Conservation (phyloP, 1,140 invertebrate genomes). For the Sitodiplosis mosellana region DNA sequence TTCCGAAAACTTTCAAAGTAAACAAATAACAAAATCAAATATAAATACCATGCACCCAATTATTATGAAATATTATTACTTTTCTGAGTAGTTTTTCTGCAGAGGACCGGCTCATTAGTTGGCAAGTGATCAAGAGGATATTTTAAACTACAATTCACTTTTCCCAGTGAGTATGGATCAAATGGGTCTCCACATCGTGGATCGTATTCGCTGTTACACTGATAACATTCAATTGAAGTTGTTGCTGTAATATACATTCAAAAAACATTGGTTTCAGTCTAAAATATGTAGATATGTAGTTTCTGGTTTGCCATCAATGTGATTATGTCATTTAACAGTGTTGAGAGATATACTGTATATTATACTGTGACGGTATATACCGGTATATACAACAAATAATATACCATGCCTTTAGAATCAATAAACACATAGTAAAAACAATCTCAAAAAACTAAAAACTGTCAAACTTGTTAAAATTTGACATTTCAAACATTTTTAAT, state of each 20-base stretch:
- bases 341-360: no score
- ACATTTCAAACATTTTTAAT: no score
- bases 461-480: no score
- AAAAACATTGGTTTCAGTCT: no score
- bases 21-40: background rate
- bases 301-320: no score
- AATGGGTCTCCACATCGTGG: conserved; percentile 71
- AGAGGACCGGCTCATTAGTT: conserved; percentile 42
- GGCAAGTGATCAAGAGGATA: conserved; percentile 48
- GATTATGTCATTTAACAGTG: no score
- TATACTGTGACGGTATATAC: no score
- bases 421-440: no score
- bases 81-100: conserved; percentile 58
- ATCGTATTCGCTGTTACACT: conserved; percentile 40
- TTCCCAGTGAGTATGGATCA: conserved; percentile 56
- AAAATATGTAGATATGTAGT: no score
- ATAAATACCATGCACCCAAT: background rate
- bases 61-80: conserved; percentile 25
- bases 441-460: no score
- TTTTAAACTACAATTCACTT: conserved; percentile 63
- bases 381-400: no score
- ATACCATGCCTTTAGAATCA: no score
- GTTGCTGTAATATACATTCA: background rate
- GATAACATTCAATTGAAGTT: background rate
- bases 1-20: conserved; percentile 47